These are phyloP conservation scores for Melitaea athalia DNA, from an alignment of 2,888 invertebrate species.

Conservation along the genomic window DNA sequence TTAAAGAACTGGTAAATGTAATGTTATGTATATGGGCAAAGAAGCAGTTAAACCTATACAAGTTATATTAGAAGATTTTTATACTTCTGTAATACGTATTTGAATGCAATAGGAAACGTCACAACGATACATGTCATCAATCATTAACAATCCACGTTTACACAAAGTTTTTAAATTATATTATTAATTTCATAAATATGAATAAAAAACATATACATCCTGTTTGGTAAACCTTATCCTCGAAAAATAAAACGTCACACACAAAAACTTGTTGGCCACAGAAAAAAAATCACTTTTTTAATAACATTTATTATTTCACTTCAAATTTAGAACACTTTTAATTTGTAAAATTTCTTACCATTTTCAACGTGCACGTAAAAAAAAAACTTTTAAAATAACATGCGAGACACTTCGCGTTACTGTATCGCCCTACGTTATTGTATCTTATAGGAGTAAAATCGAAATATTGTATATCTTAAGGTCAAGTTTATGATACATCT, in stretches of 20 bases:
- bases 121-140: background rate
- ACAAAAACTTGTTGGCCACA: background rate
- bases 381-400: background rate
- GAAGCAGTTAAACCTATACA: background rate
- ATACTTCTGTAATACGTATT: constrained; percentile 2
- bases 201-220: constrained; percentile 8
- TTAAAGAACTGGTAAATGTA: too few relatives aligned
- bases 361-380: constrained; percentile 27
- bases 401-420: constrained; percentile 46
- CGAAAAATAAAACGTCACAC: constrained; percentile 15
- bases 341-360: constrained; percentile 24
- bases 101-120: background rate
- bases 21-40: too few relatives aligned
- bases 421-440: constrained; percentile 49
- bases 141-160: background rate
- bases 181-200: background rate
- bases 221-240: constrained; percentile 17
- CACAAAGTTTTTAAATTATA: background rate
- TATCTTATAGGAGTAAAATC: constrained; percentile 54
- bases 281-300: background rate
- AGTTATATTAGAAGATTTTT: background rate
- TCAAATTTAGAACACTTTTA: background rate
- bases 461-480: constrained; percentile 55
- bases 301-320: background rate
- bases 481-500: constrained; percentile 70